These are phyloP conservation scores for Paratilapia polleni DNA, from an alignment of 2,113 vertebrate species.

Conservation along the genomic window DNA sequence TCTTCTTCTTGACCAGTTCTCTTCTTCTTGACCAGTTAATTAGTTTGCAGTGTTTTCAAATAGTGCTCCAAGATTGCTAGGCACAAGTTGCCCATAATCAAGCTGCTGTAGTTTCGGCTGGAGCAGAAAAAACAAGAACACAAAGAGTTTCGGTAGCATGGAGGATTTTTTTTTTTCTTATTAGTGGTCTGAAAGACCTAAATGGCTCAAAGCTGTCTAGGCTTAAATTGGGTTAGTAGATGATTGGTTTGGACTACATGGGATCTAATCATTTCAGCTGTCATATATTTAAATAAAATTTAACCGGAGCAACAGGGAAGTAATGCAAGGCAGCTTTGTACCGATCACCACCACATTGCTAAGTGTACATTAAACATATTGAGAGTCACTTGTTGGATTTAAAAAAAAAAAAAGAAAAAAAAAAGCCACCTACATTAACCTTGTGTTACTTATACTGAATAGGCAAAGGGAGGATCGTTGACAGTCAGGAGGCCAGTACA, in stretches of 20 bases:
- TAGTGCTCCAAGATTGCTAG: background rate
- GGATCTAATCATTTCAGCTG: background rate
- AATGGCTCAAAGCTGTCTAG: background rate
- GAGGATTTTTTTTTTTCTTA: too few relatives aligned
- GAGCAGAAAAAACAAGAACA: background rate
- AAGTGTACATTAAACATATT: background rate
- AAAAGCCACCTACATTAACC: background rate
- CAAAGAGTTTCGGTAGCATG: too few relatives aligned
- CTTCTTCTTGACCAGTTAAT: background rate
- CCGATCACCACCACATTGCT: background rate
- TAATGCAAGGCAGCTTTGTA: background rate
- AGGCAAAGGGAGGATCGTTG: background rate
- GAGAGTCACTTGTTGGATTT: background rate
- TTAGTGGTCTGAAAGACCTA: background rate
- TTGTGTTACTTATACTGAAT: fast-evolving
- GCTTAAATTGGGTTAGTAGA: background rate
- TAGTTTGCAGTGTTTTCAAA: background rate
- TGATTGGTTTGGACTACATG: fast-evolving
- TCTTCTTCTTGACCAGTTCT: background rate
- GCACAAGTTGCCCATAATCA: background rate
- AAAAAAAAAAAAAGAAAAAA: background rate
- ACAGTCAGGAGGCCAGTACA: background rate
- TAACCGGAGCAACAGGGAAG: background rate
- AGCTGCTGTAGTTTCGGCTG: background rate
- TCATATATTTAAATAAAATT: background rate